Conservation (phyloP, 2,888 invertebrate genomes). For the Perizoma affinitatum region DNA sequence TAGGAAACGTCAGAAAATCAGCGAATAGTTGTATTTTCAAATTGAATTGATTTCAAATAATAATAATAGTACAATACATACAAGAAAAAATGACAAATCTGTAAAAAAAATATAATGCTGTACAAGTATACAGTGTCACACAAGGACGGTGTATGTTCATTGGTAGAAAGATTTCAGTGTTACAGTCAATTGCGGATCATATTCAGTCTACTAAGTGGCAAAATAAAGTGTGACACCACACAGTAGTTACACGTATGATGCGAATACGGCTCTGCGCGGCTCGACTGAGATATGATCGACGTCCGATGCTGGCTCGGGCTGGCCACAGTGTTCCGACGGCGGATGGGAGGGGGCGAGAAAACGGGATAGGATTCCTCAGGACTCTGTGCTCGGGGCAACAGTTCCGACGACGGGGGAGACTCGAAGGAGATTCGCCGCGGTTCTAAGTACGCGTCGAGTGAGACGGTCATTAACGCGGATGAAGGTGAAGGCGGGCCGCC, state of each 20-base stretch:
- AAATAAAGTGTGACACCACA: conserved; percentile 23
- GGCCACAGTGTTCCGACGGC: conserved; percentile 86
- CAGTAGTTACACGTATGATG: conserved; percentile 95
- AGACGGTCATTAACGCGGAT: conserved; percentile 92
- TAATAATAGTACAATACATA: neutral
- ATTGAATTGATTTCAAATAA: too few species aligned
- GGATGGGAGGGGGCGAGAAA: conserved; percentile 92
- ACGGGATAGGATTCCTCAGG: conserved; percentile 94
- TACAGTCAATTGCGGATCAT: conserved; percentile 15
- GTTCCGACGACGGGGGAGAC: conserved; percentile 90
- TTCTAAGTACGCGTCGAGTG: conserved; percentile 93
- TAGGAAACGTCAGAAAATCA: too few species aligned
- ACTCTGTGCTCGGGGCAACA: conserved; percentile 86
- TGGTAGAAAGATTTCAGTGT: conserved; percentile 26
- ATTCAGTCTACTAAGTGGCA: conserved; percentile 12
- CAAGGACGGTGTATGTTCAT: conserved; percentile 53
- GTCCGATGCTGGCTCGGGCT: conserved; percentile 86
- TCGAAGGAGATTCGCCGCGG: conserved; percentile 92
- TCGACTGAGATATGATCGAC: conserved; percentile 90
- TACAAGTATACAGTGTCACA: conserved; percentile 71
- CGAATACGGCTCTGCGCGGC: conserved; percentile 88
- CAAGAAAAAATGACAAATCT: conserved; percentile 27
- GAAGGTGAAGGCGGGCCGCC: conserved; percentile 89
- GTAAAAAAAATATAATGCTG: conserved; percentile 55
- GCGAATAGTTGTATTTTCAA: too few species aligned